Evolutionary conservation across 2,888 invertebrate genomes (phyloP).

Genomic region (Theodoxus fluviatilis): DNA sequence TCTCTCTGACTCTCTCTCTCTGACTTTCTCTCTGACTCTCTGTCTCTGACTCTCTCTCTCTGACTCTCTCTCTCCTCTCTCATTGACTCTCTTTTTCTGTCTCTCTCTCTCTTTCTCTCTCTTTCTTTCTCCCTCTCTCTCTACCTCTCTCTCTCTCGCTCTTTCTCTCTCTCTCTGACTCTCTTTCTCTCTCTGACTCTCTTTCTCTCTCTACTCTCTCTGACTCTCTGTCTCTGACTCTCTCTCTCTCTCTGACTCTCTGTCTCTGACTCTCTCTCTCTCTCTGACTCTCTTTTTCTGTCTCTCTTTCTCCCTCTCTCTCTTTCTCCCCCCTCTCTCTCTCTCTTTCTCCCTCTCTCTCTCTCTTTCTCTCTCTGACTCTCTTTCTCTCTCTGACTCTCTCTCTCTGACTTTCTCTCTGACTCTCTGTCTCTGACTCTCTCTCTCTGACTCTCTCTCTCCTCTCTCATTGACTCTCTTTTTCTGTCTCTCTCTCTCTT

Average conservation of each 20-base stretch:
- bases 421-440: conserved; percentile 18
- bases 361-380: neutral
- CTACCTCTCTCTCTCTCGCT: conserved; percentile 4
- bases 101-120: neutral
- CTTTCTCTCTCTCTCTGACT: neutral
- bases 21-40: conserved; percentile 5
- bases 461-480: conserved; percentile 12
- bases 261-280: neutral
- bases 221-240: neutral
- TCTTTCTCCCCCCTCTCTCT: conserved; percentile 8
- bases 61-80: conserved; percentile 13
- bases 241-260: neutral
- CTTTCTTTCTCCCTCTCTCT: neutral
- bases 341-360: neutral
- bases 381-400: conserved; percentile 10
- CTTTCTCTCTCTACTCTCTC: neutral
- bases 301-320: neutral
- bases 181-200: neutral
- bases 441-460: conserved; percentile 18
- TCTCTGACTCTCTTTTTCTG: conserved; percentile 5
- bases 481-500: conserved; percentile 18
- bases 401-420: conserved; percentile 4
- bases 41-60: conserved; percentile 10
- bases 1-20: neutral
- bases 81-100: neutral